A percentile compares a stretch with the other conserved stretches of the same genome.
These are phyloP conservation scores for Eulemur rufifrons DNA, from an alignment of 2,113 vertebrate genomes.

Conservation along the genomic window DNA sequence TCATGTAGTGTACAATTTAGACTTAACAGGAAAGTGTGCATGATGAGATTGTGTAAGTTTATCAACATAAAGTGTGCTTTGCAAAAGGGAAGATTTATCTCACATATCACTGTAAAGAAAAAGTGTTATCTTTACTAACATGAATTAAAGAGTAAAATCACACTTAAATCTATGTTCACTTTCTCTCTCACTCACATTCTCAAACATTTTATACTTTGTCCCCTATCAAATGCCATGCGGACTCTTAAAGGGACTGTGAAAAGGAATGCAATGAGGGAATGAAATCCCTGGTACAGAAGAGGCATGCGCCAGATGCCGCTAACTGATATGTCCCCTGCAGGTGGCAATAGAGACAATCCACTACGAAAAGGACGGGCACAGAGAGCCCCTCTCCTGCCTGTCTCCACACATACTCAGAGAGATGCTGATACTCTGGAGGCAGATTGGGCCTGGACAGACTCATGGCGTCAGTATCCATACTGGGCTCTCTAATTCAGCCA, in stretches of 20 bases:
- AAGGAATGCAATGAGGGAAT: not conserved
- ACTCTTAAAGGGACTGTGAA: not conserved
- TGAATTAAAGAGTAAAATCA: conserved; percentile 16
- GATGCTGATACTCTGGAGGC: not conserved
- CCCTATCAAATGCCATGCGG: not conserved
- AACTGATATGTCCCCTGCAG: not conserved
- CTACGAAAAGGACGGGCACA: not conserved
- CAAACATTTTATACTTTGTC: not conserved
- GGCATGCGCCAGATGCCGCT: not conserved
- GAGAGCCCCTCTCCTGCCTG: not conserved
- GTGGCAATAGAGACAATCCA: not conserved
- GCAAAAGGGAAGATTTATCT: conserved; percentile 49
- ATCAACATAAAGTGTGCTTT: conserved; percentile 51
- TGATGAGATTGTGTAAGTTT: conserved; percentile 36
- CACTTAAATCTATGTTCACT: not conserved
- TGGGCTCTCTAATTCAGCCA: not conserved
- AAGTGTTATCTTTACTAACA: conserved; percentile 59
- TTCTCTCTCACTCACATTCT: not conserved
- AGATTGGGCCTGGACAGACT: not conserved
- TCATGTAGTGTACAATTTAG: conserved; percentile 50
- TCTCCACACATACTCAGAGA: not conserved
- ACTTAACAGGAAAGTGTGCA: conserved; percentile 61
- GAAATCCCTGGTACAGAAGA: not conserved
- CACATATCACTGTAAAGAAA: conserved; percentile 35
- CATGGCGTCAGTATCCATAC: not conserved